Evolutionary conservation across 2,888 invertebrate species (phyloP).

Genomic region (Heliconius hortense): DNA sequence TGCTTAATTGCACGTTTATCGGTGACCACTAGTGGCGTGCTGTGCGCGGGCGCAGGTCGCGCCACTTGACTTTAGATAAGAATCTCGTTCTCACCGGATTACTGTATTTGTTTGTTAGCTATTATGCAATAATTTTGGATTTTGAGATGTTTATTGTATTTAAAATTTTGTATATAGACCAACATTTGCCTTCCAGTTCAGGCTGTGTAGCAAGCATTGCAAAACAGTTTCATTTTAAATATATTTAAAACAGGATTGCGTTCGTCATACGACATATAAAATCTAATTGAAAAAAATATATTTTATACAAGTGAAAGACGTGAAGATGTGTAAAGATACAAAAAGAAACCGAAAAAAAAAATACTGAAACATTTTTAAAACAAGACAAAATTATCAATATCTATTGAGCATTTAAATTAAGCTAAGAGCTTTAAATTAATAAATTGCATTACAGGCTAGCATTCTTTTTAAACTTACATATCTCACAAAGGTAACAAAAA

Average conservation of each 20-base stretch:
- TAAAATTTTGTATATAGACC: background rate
- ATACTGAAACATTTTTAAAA: no score
- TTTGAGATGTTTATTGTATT: background rate
- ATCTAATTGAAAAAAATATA: no score
- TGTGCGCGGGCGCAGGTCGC: constrained; percentile 31
- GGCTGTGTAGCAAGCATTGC: background rate
- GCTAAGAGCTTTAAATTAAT: no score
- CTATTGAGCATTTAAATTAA: no score
- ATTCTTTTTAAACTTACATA: no score
- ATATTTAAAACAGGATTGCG: background rate
- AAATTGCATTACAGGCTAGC: no score
- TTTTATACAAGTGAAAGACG: no score
- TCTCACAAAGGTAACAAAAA: background rate
- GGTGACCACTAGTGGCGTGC: constrained; percentile 37
- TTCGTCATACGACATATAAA: no score
- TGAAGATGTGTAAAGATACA: no score
- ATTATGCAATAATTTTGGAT: background rate
- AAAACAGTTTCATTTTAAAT: background rate
- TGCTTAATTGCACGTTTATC: constrained; percentile 37
- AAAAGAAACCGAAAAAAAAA: no score
- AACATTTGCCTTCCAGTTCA: background rate
- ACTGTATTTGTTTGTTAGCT: background rate
- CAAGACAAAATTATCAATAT: no score
- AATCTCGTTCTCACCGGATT: constrained; percentile 30
- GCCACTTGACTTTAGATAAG: constrained; percentile 34